Evolutionary conservation across 2,113 vertebrate genomes (phyloP), one percentile per base, ranked within the genome.

Genomic region (Prietella phreatophila): DNA sequence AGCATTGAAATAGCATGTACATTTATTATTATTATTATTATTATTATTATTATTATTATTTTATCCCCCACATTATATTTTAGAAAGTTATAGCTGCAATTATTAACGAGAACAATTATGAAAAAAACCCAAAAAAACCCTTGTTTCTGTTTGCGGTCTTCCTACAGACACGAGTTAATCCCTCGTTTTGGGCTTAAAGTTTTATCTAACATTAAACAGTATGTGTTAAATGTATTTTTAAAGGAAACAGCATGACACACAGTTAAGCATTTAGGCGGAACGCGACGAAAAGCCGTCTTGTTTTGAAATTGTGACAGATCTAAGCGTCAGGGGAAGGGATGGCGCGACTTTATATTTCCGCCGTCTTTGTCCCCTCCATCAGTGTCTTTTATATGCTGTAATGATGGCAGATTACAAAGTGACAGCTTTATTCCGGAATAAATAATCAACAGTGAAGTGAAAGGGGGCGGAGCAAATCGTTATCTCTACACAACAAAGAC

Each of bases 401-500:
- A 78, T n/a, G 75, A 75, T 5, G 69, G 69, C 17, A 10, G 69
- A 73, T 75, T 75, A 75, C 36, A 42, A 17, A 80, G 17, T 55
- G 76, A 80, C 76, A 30, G 50, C 27, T 53, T 55, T 9, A 80
- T 80, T 80, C 27, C 3, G 2, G n/a, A 80, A 80, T 80, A 80
- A 80, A 30, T 80, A 55, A 55, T 55, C 7, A 30, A 30, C 30
- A 4, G 76, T 15, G 42, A 19, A 30, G 50, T 19, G 76, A 53
- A 47, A 55, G 76, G 76, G 25, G 76, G 76, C n/a, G 50, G 76
- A 56, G 47, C 27, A 55, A 80, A 80, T 33, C 27, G 87, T 84
- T 83, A 17, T 89, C 30, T 85, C 91, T 88, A 56, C 88, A 87
- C 89, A 91, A 89, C 91, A 93, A 90, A 93, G 90, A 56, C 65